These are phyloP conservation scores for Molossus alvarezi DNA, from an alignment of 2,797 vertebrate genomes.

Conservation along the genomic window DNA sequence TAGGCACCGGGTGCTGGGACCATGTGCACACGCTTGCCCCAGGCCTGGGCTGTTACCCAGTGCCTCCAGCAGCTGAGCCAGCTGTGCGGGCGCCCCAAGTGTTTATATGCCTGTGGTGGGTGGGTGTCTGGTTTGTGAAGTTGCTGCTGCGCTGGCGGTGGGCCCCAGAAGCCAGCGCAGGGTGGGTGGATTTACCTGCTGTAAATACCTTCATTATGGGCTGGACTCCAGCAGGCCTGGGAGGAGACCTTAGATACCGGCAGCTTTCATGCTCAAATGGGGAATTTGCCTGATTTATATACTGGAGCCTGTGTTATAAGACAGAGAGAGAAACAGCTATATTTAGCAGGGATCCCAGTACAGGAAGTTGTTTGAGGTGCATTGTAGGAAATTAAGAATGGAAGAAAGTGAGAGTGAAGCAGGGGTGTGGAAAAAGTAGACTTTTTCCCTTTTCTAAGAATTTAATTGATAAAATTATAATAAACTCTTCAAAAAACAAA, in stretches of 20 bases:
- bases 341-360: constrained; percentile 87
- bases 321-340: constrained; percentile 87
- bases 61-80: constrained; percentile 63
- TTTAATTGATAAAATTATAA: constrained; percentile 86
- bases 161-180: constrained; percentile 60
- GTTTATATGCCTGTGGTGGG: constrained; percentile 57
- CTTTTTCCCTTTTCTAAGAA: constrained; percentile 87
- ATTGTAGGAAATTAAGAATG: constrained; percentile 89
- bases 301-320: constrained; percentile 90
- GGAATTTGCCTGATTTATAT: constrained; percentile 91
- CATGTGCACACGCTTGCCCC: constrained; percentile 73
- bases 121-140: constrained; percentile 48
- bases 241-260: constrained; percentile 86
- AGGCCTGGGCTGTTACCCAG: constrained; percentile 63
- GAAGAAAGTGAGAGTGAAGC: constrained; percentile 82
- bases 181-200: constrained; percentile 88
- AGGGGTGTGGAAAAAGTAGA: constrained; percentile 64
- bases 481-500: constrained; percentile 71
- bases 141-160: constrained; percentile 3
- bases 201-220: constrained; percentile 89
- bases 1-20: constrained; percentile 31
- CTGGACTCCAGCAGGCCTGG: constrained; percentile 86
- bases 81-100: constrained; percentile 71
- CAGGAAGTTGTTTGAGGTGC: constrained; percentile 88
- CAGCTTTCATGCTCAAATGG: constrained; percentile 90